Base-by-base conservation (phyloP, 2,797 vertebrate species). In the Orestias chungarensis region DNA sequence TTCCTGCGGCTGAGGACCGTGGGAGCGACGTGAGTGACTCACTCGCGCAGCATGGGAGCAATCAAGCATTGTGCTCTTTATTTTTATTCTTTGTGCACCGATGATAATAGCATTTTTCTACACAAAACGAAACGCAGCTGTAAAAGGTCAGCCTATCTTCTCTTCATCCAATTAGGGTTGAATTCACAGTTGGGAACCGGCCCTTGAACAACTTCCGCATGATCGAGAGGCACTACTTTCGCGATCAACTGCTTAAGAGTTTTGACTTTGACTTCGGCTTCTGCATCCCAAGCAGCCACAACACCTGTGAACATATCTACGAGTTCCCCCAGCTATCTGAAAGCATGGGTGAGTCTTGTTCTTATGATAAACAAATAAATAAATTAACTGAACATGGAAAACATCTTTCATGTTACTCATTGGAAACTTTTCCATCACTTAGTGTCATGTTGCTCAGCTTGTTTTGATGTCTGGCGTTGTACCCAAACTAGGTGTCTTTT, bases 201-300 rank as follows among this genome's bases (percentile, higher is more conserved):
- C 95, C 97, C 25, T 93, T 98, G 43, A 96, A 94, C 79, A 96
- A 95, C 86, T 98, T 98, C 78, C 95, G 96, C 69, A 98, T 98
- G 97, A 96, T 98, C 0, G 97, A 98, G 89, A 93, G 97, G 59
- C 97, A 98, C 90, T 98, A 97, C 83, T 98, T 97, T 91, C 91
- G 95, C 44, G 96, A 97, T 75, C 95, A 93, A 72, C 91, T 98
- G 67, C 95, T 98, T 86, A 98, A 98, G 91, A 98, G 95, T 89
- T 98, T 98, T 47, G 96, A 98, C 90, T 98, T 98, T 76, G 97
- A 97, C 89, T 98, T 98, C 70, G 97, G 97, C 70, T 98, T 98
- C 93, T 98, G 97, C 86, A 98, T 98, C 76, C 97, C 97, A 62
- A 97, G 96, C 89, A 98, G 96, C 87, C 93, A 95, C 61, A 98